These are phyloP conservation scores for Pipistrellus pygmaeus DNA, from an alignment of 2,797 vertebrate species.

Conservation along the genomic window DNA sequence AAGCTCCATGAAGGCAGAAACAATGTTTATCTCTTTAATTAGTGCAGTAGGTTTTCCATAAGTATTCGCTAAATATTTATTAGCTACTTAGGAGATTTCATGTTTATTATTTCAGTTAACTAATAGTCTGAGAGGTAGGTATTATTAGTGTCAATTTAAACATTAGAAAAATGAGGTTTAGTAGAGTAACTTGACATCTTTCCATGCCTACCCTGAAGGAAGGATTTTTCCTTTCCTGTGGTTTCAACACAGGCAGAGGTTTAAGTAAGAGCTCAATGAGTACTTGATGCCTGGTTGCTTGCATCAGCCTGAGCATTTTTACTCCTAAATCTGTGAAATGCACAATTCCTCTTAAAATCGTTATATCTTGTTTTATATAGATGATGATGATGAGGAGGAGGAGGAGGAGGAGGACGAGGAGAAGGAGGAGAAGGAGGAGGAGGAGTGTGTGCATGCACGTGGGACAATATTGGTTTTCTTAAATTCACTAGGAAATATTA, in stretches of 20 bases:
- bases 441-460: background rate
- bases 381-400: background rate
- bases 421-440: too few relatives aligned
- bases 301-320: background rate
- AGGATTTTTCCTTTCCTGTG: background rate
- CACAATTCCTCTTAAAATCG: background rate
- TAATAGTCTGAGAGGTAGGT: background rate
- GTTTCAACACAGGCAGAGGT: background rate
- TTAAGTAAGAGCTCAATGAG: background rate
- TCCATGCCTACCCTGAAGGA: background rate
- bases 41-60: background rate
- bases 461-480: background rate
- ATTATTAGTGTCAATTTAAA: background rate
- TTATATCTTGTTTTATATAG: background rate
- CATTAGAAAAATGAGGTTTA: background rate
- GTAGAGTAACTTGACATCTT: background rate
- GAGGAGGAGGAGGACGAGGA: too few relatives aligned
- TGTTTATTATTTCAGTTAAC: constrained; percentile 3
- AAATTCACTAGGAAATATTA: background rate
- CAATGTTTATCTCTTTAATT: background rate
- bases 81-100: background rate
- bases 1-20: background rate
- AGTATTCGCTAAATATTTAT: constrained; percentile 4
- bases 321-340: background rate
- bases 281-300: background rate